Evolutionary conservation across 2,113 vertebrate species (phyloP).

Genomic region (Sinocyclocheilus maitianheensis): DNA sequence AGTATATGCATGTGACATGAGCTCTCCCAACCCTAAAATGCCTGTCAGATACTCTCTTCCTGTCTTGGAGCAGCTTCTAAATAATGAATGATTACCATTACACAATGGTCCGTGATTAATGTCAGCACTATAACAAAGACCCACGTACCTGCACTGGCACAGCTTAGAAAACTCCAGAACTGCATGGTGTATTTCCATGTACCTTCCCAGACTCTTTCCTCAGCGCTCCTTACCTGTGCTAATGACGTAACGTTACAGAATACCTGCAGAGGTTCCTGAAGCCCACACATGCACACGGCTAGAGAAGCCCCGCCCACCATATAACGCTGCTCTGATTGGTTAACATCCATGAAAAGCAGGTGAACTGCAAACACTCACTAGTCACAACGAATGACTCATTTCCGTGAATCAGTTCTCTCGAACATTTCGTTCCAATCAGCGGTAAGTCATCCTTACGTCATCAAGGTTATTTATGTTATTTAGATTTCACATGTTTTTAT

Average conservation of each 20-base stretch:
- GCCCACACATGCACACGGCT: slow-evolving; percentile 32
- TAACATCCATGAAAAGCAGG: slow-evolving; percentile 26
- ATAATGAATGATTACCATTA: slow-evolving; percentile 29
- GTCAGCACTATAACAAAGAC: not conserved
- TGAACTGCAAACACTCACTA: not conserved
- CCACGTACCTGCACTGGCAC: slow-evolving; percentile 54
- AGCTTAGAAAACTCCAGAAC: slow-evolving; percentile 59
- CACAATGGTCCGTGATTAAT: slow-evolving; percentile 9
- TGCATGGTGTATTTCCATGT: slow-evolving; percentile 55
- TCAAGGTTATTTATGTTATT: not conserved
- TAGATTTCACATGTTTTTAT: not conserved
- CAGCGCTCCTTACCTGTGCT: slow-evolving; percentile 19
- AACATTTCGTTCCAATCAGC: not conserved
- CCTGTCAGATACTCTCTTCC: slow-evolving; percentile 5
- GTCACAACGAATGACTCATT: not conserved
- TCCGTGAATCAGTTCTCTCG: not conserved
- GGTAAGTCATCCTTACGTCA: not conserved
- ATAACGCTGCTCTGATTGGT: slow-evolving; percentile 52
- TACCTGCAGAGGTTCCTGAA: slow-evolving; percentile 39
- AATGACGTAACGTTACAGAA: slow-evolving; percentile 37
- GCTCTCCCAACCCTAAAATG: not conserved
- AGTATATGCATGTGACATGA: not conserved
- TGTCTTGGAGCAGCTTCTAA: not conserved
- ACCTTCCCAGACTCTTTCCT: slow-evolving; percentile 10
- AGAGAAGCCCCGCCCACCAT: slow-evolving; percentile 14